Percentiles rank a stretch among this genome's conserved stretches.
These are phyloP conservation scores for Cryptoblepharus egeriae DNA, from an alignment of 2,797 vertebrate genomes.

Conservation along the genomic window DNA sequence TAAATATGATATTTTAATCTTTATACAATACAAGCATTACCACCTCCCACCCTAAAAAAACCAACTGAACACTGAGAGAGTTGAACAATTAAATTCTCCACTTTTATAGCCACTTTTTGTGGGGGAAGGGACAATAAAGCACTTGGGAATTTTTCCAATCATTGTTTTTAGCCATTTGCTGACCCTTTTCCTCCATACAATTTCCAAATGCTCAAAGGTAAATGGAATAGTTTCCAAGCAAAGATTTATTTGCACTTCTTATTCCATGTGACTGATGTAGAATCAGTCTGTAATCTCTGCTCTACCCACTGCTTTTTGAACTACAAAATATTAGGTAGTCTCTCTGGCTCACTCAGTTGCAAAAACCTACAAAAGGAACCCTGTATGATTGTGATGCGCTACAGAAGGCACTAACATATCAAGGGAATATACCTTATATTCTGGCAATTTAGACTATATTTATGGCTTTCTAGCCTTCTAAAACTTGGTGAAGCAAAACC, in stretches of 20 bases:
- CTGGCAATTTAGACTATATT: constrained; percentile 2
- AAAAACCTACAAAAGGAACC: not conserved
- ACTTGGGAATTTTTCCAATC: too few species aligned
- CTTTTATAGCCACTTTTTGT: not conserved
- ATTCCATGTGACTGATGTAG: not conserved
- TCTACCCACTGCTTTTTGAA: not conserved
- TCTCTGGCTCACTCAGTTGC: constrained; percentile 4
- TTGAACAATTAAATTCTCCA: not conserved
- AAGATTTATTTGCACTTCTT: constrained; percentile 8
- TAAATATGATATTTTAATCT: not conserved
- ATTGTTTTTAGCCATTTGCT: not conserved
- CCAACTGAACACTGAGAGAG: not conserved
- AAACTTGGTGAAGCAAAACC: constrained; percentile 14
- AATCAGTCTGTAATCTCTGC: constrained; percentile 2
- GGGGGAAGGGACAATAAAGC: too few species aligned
- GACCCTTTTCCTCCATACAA: not conserved
- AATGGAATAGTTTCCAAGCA: not conserved
- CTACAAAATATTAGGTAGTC: not conserved
- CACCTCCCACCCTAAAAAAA: too few species aligned
- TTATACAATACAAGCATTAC: not conserved
- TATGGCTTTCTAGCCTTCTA: constrained; percentile 46
- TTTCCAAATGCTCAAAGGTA: not conserved
- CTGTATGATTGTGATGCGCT: not conserved
- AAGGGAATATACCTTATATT: constrained; percentile 8
- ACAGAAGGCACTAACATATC: not conserved